Base-by-base conservation (phyloP, 1,140 invertebrate species). In the Macrocentrus cingulum region DNA sequence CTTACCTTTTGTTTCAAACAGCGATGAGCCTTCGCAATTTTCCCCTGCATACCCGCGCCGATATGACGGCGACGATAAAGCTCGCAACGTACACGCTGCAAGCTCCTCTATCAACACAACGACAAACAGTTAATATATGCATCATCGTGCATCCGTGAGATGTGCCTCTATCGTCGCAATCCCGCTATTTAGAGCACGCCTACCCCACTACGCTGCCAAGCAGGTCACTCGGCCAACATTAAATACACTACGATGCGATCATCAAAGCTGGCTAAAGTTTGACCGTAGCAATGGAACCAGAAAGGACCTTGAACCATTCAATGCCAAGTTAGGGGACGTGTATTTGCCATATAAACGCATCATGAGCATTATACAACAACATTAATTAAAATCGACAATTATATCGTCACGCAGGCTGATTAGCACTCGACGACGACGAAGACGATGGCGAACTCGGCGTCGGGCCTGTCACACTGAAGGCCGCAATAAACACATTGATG, bases 401-500 rank as follows among this genome's bases (percentile, higher is more conserved):
- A n/a, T n/a, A n/a, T n/a, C n/a, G n/a, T n/a, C n/a, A n/a, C n/a
- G n/a, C n/a, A n/a, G n/a, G n/a, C n/a, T n/a, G n/a, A n/a, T n/a
- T n/a, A n/a, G n/a, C n/a, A n/a, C n/a, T n/a, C n/a, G n/a, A n/a
- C n/a, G n/a, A n/a, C n/a, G n/a, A n/a, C n/a, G n/a, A n/a, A n/a
- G n/a, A n/a, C n/a, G n/a, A n/a, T 29, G 13, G 29, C 4, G 25
- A 29, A 29, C 25, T n/a, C 2, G 62, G 22, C 8, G 11, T 1
- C 1, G 66, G 23, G 22, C 50, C 13, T 13, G 66, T 79, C 6
- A 86, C 81, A 25, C 85, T 87, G 60, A 88, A 88, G 16, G 84
- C 81, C 4, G 85, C 85, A 18, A 88, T 80, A 19, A 89, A 81
- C 20, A 89, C 82, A 60, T 89, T 89, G 46, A 88, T 82, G 7